Base-by-base conservation (phyloP, 2,113 vertebrate species). In the Paramisgurnus dabryanus region DNA sequence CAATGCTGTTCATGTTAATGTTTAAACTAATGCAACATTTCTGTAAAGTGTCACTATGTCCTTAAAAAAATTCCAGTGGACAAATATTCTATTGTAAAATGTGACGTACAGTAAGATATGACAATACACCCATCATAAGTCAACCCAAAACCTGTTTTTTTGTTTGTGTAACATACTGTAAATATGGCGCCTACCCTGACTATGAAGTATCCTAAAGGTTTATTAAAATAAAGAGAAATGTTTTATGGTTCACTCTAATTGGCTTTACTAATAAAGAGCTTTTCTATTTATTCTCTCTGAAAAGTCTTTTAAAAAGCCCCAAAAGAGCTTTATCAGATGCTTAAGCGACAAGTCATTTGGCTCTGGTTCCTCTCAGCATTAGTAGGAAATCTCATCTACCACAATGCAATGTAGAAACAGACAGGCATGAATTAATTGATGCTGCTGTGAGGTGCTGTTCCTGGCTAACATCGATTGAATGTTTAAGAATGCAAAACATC, bases 401-500 rank as follows among this genome's bases (percentile, higher is more conserved):
- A 88, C 90, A 87, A 88, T 87, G 89, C 81, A 87, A 88, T 87
- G 57, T 86, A 85, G 83, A 84, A 90, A 87, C 89, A 85, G 60
- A 85, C 89, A 78, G 81, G 83, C 68, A 83, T 86, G 85, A 90
- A 90, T 92, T 89, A 90, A 91, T 90, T 78, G 79, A 53, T 50
- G 64, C 58, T 71, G 34, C 73, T 58, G 8, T 82, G 80, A 87
- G 83, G 82, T 67, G 79, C 83, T 71, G 34, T 81, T 89, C 76
- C 57, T n/a, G 17, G 84, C 85, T 87, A 87, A 87, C 83, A 67
- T 89, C 80, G 91, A 92, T 91, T 78, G 12, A 68, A 77, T 41
- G 83, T 85, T 83, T 91, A 83, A 90, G 89, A 88, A 92, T 91
- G 89, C 87, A 88, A 89, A 92, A 85, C 86, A 84, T 87, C 81